Percentiles rank a stretch among this genome's conserved stretches.
phyloP scores from a whole-genome alignment of 2,113 vertebrate species.

The Hydropotes inermis region DNA sequence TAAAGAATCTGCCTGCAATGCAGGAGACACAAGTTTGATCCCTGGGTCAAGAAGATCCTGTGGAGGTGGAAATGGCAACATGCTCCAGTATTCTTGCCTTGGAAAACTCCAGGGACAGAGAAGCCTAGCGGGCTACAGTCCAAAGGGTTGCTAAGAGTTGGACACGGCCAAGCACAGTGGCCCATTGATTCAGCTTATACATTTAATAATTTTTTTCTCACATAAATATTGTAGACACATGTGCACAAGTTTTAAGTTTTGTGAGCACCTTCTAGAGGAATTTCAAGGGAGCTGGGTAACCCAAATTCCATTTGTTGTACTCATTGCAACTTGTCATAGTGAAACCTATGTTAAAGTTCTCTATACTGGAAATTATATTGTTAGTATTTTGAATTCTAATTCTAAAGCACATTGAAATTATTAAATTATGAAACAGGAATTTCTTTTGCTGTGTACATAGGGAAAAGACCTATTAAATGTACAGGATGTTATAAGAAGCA shows the following conservation, averaged over 20 bases:
- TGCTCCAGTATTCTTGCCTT: background rate
- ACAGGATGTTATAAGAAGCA: background rate
- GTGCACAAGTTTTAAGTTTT: background rate
- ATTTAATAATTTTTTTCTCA: background rate
- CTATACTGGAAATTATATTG: background rate
- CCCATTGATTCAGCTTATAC: background rate
- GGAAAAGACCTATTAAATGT: background rate
- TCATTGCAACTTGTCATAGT: background rate
- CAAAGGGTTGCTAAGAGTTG: background rate
- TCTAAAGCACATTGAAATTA: background rate
- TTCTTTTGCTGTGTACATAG: background rate
- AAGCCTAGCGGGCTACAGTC: background rate
- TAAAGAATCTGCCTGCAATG: background rate
- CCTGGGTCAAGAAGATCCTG: background rate
- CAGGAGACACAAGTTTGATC: background rate
- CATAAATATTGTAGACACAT: background rate
- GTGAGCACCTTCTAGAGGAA: background rate
- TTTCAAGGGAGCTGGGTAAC: background rate
- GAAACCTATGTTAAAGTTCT: background rate
- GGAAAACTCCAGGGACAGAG: background rate
- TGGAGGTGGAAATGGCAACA: background rate
- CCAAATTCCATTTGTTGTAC: background rate
- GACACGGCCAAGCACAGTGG: background rate
- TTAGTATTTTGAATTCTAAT: background rate
- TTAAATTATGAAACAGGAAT: background rate